Evolutionary conservation across 2,797 vertebrate species (phyloP), one percentile per base, ranked within the genome.

Genomic region (Scomberomorus guttatus): DNA sequence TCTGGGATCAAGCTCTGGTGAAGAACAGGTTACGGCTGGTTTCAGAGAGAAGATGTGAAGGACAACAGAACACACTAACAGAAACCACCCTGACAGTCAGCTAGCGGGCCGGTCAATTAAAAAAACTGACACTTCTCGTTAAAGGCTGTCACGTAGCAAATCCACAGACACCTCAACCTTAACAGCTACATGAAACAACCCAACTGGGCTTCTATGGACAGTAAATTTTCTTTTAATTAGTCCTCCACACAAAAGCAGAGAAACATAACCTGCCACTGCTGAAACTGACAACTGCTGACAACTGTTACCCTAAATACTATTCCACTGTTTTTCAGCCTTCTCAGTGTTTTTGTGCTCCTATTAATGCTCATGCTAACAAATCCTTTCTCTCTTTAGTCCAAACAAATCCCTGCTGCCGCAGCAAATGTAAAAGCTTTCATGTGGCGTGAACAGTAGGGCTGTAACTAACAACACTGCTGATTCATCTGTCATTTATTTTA

Each of bases 11-110:
- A 55, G 25, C n/a, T 61, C 52, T 72, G 61, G 27, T n/a, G 59
- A 61, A 52, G 27, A 15, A 46, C 63, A 65, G 39, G 55, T 18
- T 55, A 32, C 58, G 46, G 29, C 27, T 60, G 55, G 20, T 60
- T 58, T 59, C 24, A 27, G 3, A 46, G 50, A 67, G 69, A 62
- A 73, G 54, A 46, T 64, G 27, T 63, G 39, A 77, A 70, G 57
- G 71, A 62, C 27, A 75, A 75, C 37, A 37, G 37, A 69, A 39
- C 18, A 37, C 42, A 60, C 25, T 22, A 34, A 69, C 10, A 67
- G 29, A 12, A 58, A 61, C 1, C 22, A 5, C 74, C 54, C 51
- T 52, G n/a, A 81, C 22, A 34, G 29, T 25, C 27, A 66, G 59
- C 12, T 57, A 44, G 46, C 29, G n/a, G 13, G 22, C 15, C 24